Base-by-base conservation (phyloP, 1,140 invertebrate genomes). In the Drosophila kohkoa region DNA sequence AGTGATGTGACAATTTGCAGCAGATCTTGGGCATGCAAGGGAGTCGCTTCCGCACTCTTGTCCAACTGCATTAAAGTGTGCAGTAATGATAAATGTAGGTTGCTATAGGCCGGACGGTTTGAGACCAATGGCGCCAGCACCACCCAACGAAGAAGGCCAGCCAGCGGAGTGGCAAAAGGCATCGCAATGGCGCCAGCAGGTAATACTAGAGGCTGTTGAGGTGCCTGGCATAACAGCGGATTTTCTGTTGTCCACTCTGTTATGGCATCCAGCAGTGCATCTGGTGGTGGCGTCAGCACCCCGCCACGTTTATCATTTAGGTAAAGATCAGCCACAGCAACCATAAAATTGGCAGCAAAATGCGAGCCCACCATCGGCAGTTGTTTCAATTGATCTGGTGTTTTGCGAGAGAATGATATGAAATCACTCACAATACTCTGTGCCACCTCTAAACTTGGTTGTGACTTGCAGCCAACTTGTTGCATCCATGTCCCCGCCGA, bases 401-500 rank as follows among this genome's bases (percentile, higher is more conserved):
- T 94, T 68, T 94, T 94, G 5, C 95, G 95, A 41, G 96, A 94
- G 57, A 96, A 93, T 43, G 95, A 94, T 79, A 97, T 96, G 85
- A 97, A 97, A 90, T 97, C 96, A 66, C 95, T 94, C n/a, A 97
- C 95, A 38, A 97, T 92, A 71, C 95, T 95, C 72, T 95, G 94
- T 1, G 96, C 96, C 5, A 97, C 93, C 88, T 95, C 95, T 4
- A 96, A 93, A 51, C 95, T 96, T 30, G 95, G 94, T 0, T 92
- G 20, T 0, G 96, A 96, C n/a, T 96, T 96, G 59, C 96, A 96
- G 7, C 96, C 95, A 64, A 96, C 93, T 87, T 97, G 96, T 92
- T 97, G 96, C 92, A 97, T 95, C 95, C 96, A 96, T n/a, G 96
- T 96, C 67, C 96, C 96, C 16, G 96, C 95, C 1, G 96, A 96